Evolutionary conservation across 2,888 invertebrate genomes (phyloP).

Genomic region (Plebejus argus): DNA sequence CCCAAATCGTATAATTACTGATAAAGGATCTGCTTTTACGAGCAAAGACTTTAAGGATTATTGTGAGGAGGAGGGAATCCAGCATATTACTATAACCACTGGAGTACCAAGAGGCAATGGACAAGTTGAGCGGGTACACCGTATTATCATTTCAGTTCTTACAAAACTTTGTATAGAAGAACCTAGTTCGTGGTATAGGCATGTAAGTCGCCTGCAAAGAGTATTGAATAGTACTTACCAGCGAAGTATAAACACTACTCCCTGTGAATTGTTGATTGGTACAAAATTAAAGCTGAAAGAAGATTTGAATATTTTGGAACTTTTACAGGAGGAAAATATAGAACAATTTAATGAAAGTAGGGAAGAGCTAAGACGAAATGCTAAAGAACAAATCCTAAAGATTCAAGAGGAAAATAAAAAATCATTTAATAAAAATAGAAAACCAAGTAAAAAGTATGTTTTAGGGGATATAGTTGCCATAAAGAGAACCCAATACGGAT

Average conservation of each 20-base stretch:
- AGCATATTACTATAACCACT: constrained; percentile 43
- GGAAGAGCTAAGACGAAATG: not conserved
- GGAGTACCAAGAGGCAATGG: constrained; percentile 45
- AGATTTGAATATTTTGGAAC: constrained; percentile 42
- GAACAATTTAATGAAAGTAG: constrained; percentile 37
- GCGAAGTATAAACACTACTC: constrained; percentile 40
- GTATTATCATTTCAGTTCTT: constrained; percentile 37
- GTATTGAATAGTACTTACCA: constrained; percentile 44
- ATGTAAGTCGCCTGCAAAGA: constrained; percentile 40
- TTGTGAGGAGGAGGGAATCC: constrained; percentile 41
- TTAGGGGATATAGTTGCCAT: constrained; percentile 44
- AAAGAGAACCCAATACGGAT: constrained; percentile 43
- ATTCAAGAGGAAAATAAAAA: constrained; percentile 39
- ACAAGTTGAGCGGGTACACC: constrained; percentile 44
- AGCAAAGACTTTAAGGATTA: constrained; percentile 41
- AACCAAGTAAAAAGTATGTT: constrained; percentile 29
- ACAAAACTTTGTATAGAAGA: constrained; percentile 39
- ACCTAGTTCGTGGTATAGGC: constrained; percentile 35
- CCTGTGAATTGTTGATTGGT: constrained; percentile 42
- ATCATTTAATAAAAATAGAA: constrained; percentile 43
- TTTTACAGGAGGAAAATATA: constrained; percentile 47
- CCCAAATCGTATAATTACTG: constrained; percentile 40
- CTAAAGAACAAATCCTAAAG: constrained; percentile 33
- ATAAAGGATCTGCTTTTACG: constrained; percentile 44
- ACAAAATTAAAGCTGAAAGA: constrained; percentile 40